Conservation (phyloP, 92 coral and sea anemone genomes). For the Actinernus sp. region DNA sequence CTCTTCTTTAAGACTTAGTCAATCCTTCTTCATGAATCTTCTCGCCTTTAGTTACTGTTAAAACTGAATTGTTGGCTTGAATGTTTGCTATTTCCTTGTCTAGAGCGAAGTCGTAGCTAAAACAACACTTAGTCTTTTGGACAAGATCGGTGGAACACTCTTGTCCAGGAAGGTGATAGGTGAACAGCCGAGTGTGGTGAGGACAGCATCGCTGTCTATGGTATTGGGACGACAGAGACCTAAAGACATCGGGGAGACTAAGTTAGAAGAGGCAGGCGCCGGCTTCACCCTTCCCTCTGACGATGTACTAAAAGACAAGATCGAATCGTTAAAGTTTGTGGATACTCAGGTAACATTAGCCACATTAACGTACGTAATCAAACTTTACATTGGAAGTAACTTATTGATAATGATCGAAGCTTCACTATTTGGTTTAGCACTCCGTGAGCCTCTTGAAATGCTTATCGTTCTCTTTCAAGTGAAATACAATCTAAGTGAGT, state of each 20-base stretch:
- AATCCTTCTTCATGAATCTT: too few relatives aligned
- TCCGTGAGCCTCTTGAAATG: too few relatives aligned
- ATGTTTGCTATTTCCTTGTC: too few relatives aligned
- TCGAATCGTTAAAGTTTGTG: conserved; percentile 9
- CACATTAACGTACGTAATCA: too few relatives aligned
- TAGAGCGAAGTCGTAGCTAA: conserved; percentile 7
- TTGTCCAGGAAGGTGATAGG: conserved; percentile 62
- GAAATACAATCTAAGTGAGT: too few relatives aligned
- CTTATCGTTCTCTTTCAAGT: too few relatives aligned
- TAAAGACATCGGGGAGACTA: conserved; percentile 5
- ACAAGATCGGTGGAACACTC: conserved; percentile 61
- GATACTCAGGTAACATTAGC: conserved; percentile 76
- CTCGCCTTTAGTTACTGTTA: too few relatives aligned
- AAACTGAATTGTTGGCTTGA: too few relatives aligned
- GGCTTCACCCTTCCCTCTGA: conserved; percentile 29
- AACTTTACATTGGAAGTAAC: too few relatives aligned
- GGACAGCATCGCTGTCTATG: conserved; percentile 67
- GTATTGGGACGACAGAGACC: conserved; percentile 65
- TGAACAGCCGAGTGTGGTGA: conserved; percentile 40
- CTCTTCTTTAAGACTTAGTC: too few relatives aligned
- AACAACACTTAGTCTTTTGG: conserved; percentile 44
- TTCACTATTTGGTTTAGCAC: too few relatives aligned
- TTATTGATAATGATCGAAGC: too few relatives aligned
- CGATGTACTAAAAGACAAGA: background rate
- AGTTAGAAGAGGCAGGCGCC: conserved; percentile 16